Conservation (phyloP, 1,140 invertebrate species). For the Musca vetustissima region DNA sequence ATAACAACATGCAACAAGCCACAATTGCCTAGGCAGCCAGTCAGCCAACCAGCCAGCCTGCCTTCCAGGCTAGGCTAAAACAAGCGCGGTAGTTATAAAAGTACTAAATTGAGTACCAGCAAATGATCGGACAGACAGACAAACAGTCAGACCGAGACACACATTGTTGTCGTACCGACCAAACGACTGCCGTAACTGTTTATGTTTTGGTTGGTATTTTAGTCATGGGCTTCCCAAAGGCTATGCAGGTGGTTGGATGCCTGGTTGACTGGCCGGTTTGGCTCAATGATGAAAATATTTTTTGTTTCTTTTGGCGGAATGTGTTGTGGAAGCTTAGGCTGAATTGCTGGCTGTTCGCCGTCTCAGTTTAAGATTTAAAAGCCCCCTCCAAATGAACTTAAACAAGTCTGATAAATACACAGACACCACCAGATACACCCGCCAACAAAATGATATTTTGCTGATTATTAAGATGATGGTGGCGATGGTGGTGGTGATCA, state of each 20-base stretch:
- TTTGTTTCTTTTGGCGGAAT: no score
- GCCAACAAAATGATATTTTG: no score
- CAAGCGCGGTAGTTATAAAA: constrained; percentile 15
- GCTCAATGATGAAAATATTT: background rate
- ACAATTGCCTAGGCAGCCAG: constrained; percentile 5
- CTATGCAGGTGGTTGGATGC: constrained; percentile 26
- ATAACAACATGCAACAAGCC: constrained; percentile 14
- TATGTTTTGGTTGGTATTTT: constrained; percentile 15
- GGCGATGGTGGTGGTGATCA: no score
- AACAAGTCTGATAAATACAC: constrained; percentile 23
- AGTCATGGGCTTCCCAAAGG: constrained; percentile 27
- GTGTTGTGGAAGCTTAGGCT: no score
- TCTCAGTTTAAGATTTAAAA: no score
- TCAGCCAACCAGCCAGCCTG: constrained; percentile 3
- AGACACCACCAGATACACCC: background rate
- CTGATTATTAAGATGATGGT: no score
- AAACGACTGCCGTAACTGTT: background rate
- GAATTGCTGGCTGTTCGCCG: no score
- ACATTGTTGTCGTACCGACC: background rate
- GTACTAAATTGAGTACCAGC: constrained; percentile 29
- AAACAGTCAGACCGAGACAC: constrained; percentile 8
- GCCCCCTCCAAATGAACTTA: constrained; percentile 1
- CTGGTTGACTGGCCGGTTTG: background rate
- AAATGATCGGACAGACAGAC: constrained; percentile 3
- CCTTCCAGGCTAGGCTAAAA: constrained; percentile 3